phyloP scores from a whole-genome alignment of 37 sponge, comb jelly and placozoan genomes.

The Chondrilla cf. caribensis region DNA sequence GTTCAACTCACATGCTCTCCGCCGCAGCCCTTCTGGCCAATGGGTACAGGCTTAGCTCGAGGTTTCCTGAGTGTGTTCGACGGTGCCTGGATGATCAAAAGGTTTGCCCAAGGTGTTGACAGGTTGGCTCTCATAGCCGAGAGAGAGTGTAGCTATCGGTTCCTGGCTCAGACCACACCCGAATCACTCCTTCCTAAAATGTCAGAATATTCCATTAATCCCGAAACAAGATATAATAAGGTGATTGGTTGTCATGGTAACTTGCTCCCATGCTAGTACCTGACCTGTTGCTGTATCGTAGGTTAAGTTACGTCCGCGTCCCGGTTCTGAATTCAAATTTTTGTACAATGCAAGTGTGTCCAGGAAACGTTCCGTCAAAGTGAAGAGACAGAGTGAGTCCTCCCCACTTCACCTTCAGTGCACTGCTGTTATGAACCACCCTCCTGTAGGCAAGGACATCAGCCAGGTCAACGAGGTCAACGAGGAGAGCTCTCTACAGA shows the following conservation, averaged over 20 bases:
- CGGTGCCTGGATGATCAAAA: slow-evolving; percentile 89
- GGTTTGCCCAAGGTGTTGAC: slow-evolving; percentile 50
- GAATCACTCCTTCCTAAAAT: slow-evolving; percentile 64
- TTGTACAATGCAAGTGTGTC: slow-evolving; percentile 2
- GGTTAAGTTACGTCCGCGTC: background rate
- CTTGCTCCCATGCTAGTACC: background rate
- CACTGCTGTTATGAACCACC: no score
- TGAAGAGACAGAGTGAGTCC: slow-evolving; percentile 33
- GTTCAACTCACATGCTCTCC: no score
- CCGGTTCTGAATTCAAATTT: background rate
- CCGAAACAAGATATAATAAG: slow-evolving; percentile 68
- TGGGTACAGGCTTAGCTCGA: slow-evolving; percentile 89
- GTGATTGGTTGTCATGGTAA: slow-evolving; percentile 13
- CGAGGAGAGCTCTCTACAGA: no score
- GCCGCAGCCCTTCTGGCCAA: slow-evolving; percentile 96
- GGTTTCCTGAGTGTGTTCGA: slow-evolving; percentile 94
- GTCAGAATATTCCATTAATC: slow-evolving; percentile 80
- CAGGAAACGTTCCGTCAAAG: slow-evolving; percentile 17
- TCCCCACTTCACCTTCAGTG: no score
- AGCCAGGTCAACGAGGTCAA: no score
- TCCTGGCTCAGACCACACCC: slow-evolving; percentile 93
- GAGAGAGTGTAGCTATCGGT: slow-evolving; percentile 80
- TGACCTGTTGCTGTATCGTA: background rate
- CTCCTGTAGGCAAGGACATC: no score
- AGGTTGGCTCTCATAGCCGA: slow-evolving; percentile 75